Evolutionary conservation across 2,888 invertebrate genomes (phyloP).

Genomic region (Leucoptera coffeella): DNA sequence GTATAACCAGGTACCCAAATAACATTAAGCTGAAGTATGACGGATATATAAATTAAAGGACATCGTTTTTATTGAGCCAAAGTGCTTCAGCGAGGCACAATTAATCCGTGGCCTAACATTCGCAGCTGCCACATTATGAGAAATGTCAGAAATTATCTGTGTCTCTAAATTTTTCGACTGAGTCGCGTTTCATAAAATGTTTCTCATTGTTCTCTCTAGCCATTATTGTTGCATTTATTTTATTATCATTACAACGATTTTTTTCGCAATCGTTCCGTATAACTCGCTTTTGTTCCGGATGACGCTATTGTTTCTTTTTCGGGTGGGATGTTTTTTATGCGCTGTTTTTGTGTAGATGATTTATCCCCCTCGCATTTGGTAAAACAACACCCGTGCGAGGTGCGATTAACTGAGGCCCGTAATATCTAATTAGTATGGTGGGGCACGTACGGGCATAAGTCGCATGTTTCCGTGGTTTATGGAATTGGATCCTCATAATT

Average conservation of each 20-base stretch:
- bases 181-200: too few species aligned
- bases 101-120: constrained; percentile 32
- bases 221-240: constrained; percentile 44
- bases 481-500: constrained; percentile 51
- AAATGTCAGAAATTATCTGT: constrained; percentile 32
- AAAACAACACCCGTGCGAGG: constrained; percentile 51
- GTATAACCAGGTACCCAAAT: too few species aligned
- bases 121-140: constrained; percentile 33
- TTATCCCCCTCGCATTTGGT: constrained; percentile 47
- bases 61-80: constrained; percentile 36
- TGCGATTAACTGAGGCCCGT: constrained; percentile 44
- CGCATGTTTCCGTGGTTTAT: constrained; percentile 48
- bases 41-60: too few species aligned
- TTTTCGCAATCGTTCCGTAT: constrained; percentile 35
- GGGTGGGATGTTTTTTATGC: constrained; percentile 10
- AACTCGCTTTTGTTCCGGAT: constrained; percentile 45
- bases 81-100: constrained; percentile 27
- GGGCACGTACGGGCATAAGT: constrained; percentile 48
- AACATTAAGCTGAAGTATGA: too few species aligned
- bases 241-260: constrained; percentile 48
- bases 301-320: constrained; percentile 41
- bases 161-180: too few species aligned
- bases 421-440: constrained; percentile 53
- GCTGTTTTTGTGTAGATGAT: constrained; percentile 27
- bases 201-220: constrained; percentile 34